Conservation (phyloP, 2,113 vertebrate genomes). For the Mesembrinibis cayennensis region DNA sequence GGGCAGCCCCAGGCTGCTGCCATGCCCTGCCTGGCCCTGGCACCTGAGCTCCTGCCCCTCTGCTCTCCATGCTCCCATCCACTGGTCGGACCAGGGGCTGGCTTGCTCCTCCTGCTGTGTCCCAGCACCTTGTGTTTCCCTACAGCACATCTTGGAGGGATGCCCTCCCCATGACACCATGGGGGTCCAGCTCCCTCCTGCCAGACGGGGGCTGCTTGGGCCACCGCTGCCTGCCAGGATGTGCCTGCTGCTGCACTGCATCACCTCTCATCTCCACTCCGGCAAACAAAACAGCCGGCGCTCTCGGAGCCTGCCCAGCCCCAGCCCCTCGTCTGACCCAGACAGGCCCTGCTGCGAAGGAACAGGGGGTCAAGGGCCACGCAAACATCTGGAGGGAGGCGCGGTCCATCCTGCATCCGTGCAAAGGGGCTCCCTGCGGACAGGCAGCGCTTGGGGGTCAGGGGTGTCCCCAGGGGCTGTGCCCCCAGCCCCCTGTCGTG, state of each 20-base stretch:
- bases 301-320: background rate
- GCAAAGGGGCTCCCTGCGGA: background rate
- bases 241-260: background rate
- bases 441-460: background rate
- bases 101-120: background rate
- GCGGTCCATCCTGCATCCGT: background rate
- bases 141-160: no score
- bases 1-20: background rate
- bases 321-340: background rate
- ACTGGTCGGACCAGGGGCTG: background rate
- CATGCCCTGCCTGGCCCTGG: background rate
- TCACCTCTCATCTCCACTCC: rapidly evolving
- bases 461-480: background rate
- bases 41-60: background rate
- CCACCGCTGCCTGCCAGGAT: rapidly evolving
- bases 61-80: background rate
- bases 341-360: conserved; percentile 11
- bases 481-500: background rate
- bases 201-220: background rate
- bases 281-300: background rate
- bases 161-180: background rate
- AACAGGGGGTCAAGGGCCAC: conserved; percentile 38
- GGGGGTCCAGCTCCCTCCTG: background rate
- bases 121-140: background rate
- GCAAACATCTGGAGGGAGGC: conserved; percentile 24